Conservation (phyloP, 2,113 vertebrate species). For the Sapajus apella region DNA sequence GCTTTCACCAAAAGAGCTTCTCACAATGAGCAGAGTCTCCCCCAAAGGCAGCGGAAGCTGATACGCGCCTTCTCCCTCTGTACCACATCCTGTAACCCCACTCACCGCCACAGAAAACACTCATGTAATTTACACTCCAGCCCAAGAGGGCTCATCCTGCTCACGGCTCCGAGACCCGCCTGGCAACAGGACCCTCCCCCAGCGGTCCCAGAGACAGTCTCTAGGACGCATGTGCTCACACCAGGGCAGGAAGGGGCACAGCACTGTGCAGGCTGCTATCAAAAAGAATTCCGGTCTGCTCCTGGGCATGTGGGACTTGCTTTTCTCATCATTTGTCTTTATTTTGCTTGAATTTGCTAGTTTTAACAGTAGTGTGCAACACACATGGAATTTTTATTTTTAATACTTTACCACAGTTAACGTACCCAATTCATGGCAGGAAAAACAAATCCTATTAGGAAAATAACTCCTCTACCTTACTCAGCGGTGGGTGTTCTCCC, state of each 20-base stretch:
- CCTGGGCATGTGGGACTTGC: neutral
- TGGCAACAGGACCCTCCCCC: neutral
- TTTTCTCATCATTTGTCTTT: too few relatives aligned
- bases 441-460: neutral
- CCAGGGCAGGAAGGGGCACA: neutral
- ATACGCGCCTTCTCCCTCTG: neutral
- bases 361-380: neutral
- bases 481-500: accelerated
- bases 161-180: accelerated
- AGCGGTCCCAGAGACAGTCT: accelerated
- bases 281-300: accelerated
- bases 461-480: accelerated
- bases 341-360: neutral
- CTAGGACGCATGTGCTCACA: neutral
- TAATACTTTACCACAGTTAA: neutral
- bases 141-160: accelerated
- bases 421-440: accelerated
- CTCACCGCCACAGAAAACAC: accelerated
- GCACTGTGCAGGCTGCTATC: accelerated
- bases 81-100: accelerated
- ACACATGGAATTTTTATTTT: too few relatives aligned
- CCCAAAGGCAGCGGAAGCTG: accelerated
- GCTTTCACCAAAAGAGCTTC: neutral
- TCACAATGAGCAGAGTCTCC: accelerated
- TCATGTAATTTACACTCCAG: accelerated